Evolutionary conservation across 2,888 invertebrate species (phyloP), one percentile per base, ranked within the genome.

Genomic region (Sisyra nigra): DNA sequence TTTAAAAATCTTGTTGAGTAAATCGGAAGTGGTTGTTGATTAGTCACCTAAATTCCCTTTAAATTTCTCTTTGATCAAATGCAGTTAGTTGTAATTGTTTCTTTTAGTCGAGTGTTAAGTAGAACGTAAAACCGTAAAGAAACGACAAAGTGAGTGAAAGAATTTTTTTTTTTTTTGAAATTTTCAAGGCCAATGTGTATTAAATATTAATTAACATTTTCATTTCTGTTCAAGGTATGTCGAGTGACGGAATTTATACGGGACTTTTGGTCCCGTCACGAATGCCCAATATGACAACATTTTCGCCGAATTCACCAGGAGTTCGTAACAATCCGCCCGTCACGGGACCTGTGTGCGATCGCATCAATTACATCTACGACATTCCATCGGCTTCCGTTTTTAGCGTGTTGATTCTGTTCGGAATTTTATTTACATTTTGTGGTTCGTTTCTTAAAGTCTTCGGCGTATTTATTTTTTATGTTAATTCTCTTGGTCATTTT

Each of bases 391-490:
- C 79, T 46, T 63, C 76, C 46, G 69, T 81, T 48, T 77, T 78
- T 60, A 73, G 74, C 47, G 73, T 80, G 67, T 80, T 79, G 57
- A 74, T 82, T 51, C 71, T 82, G 34, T 84, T 88, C 62, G 88
- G 87, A 46, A 74, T 87, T 51, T 74, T 88, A 45, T 88, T 86
- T 59, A 83, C 83, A 48, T 70, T 87, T 50, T 80, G 85, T 59
- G 88, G 86, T 85, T 64, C 75, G 76, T 67, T 41, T 15, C 13
- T 3, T 3, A 36, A 38, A 40, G 14, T 45, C 37, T 48, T 37
- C 46, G n/a, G n/a, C n/a, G n/a, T n/a, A n/a, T n/a, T n/a, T n/a
- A n/a, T n/a, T n/a, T n/a, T n/a, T n/a, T n/a, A n/a, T n/a, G n/a
- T n/a, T n/a, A n/a, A n/a, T n/a, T n/a, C n/a, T n/a, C n/a, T n/a